Evolutionary conservation across 2,888 invertebrate species (phyloP), one percentile per base, ranked within the genome.

Genomic region (Aphodius granarius): DNA sequence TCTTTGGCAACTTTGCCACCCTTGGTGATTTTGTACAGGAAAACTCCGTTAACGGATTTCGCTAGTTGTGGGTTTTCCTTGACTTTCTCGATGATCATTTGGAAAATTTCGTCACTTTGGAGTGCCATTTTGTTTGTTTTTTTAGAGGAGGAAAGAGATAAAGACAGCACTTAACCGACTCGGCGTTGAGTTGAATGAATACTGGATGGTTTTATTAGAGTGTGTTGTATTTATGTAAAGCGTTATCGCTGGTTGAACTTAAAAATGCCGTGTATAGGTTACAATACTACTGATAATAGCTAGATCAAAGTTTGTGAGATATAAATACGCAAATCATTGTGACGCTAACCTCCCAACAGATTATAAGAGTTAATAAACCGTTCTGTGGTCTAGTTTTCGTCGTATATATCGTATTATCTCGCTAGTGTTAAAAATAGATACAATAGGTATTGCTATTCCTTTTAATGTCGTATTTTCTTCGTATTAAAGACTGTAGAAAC

Each of bases 11-110:
- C 90, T 86, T 95, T 93, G 78, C 96, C 96, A 85, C 93, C 91
- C 82, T 93, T 92, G 13, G 94, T 94, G 80, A 98, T 94, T 84
- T 95, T 94, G 88, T 95, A 97, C 43, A 94, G 86, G 86, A 95
- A 96, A 1, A 97, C 91, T 3, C 94, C 96, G 80, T 95, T 95
- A 20, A 97, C 89, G 79, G 92, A 90, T 87, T 94, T 94, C 0
- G 93, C 94, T 83, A 94, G 90, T 9, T 89, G 92, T 1, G 92
- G 91, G 85, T 95, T 92, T 65, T 89, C 90, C 82, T 92, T 91
- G 0, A 97, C 89, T 78, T 93, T 92, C 75, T 93, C 92, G 73
- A 89, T 89, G 81, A 97, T 94, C 84, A 91, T 92, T 75, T 90
- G 90, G 85, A 96, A 96, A 76, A 97, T 89, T 0, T 92, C 93